phyloP scores from a whole-genome alignment of 2,113 vertebrate species.

The Speoplatyrhinus poulsoni region DNA sequence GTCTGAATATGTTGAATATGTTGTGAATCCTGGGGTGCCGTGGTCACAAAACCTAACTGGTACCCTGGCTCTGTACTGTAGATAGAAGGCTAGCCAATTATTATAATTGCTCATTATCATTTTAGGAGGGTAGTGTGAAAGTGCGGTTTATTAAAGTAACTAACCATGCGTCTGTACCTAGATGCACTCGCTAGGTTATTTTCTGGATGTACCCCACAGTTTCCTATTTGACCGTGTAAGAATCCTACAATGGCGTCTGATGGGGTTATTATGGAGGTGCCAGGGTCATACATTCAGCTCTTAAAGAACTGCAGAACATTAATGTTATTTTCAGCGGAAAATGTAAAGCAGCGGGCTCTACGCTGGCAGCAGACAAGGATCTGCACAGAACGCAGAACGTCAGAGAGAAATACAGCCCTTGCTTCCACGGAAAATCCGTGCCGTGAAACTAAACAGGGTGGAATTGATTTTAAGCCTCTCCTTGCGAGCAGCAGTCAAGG shows the following conservation, averaged over 20 bases:
- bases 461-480: slow-evolving; percentile 42
- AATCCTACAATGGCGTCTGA: too few species aligned
- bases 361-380: slow-evolving; percentile 8
- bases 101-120: too few species aligned
- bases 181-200: background rate
- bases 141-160: too few species aligned
- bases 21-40: too few species aligned
- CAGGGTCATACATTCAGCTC: too few species aligned
- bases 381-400: slow-evolving; percentile 28
- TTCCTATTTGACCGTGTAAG: too few species aligned
- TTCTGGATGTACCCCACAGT: background rate
- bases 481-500: slow-evolving; percentile 21
- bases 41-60: too few species aligned
- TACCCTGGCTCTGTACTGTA: background rate
- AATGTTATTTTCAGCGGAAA: slow-evolving; percentile 25
- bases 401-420: slow-evolving; percentile 26
- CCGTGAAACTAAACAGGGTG: slow-evolving; percentile 36
- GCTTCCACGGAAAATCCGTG: slow-evolving; percentile 25
- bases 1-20: too few species aligned
- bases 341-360: background rate
- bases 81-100: background rate
- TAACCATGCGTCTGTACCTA: too few species aligned
- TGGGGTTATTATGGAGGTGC: too few species aligned
- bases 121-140: too few species aligned
- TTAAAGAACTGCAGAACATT: background rate